A percentile compares a stretch with the other conserved stretches of the same genome.
Evolutionary conservation across 2,888 invertebrate genomes (phyloP).

Genomic region (Philereme vetulata): DNA sequence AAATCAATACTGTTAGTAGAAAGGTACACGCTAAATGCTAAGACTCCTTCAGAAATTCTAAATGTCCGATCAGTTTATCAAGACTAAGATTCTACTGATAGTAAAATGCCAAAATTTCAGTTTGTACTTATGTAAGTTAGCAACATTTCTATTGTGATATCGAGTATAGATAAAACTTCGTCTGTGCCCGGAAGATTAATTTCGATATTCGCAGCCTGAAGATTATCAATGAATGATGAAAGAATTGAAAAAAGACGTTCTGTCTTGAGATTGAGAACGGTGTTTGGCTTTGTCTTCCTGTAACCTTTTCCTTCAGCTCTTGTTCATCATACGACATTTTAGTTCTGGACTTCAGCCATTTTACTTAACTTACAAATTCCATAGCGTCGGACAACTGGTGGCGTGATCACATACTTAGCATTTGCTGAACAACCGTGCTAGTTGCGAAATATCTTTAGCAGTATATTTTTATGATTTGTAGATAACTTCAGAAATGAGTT

Average conservation of each 20-base stretch:
- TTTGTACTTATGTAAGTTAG: too few relatives aligned
- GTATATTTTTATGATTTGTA: conserved; percentile 12
- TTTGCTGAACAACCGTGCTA: conserved; percentile 1
- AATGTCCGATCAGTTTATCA: too few relatives aligned
- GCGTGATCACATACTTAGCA: conserved; percentile 21
- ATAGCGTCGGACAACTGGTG: conserved; percentile 12
- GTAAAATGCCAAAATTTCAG: too few relatives aligned
- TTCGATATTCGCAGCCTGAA: too few relatives aligned
- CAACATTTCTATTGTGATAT: too few relatives aligned
- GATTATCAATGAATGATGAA: too few relatives aligned
- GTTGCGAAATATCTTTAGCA: conserved; percentile 9
- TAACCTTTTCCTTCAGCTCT: background rate
- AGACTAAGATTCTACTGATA: too few relatives aligned
- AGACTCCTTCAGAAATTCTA: too few relatives aligned
- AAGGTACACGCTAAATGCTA: too few relatives aligned
- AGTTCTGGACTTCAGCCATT: background rate
- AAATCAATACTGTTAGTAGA: too few relatives aligned
- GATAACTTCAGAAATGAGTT: conserved; percentile 26
- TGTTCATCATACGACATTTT: background rate
- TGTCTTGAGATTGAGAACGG: background rate
- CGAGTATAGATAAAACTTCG: too few relatives aligned
- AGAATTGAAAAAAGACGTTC: background rate
- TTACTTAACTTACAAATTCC: conserved; percentile 6
- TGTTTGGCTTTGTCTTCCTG: background rate
- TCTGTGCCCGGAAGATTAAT: too few relatives aligned